Evolutionary conservation across 2,113 vertebrate genomes (phyloP).

Genomic region (Alethe diademata): DNA sequence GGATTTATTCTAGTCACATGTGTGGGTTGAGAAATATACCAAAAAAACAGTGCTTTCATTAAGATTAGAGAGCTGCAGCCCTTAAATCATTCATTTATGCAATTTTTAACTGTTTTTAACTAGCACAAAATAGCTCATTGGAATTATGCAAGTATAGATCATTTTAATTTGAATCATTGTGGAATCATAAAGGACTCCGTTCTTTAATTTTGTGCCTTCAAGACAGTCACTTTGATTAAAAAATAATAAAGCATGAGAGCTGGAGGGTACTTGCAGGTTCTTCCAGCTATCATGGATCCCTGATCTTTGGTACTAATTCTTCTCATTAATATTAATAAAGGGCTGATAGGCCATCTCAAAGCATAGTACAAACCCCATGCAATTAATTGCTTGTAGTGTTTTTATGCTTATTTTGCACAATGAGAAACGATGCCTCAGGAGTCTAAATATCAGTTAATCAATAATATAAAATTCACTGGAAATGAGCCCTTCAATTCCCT

Average conservation of each 20-base stretch:
- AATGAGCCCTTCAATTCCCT: constrained; percentile 44
- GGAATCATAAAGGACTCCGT: constrained; percentile 76
- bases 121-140: constrained; percentile 73
- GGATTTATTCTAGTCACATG: constrained; percentile 60
- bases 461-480: constrained; percentile 68
- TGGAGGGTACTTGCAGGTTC: constrained; percentile 74
- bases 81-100: constrained; percentile 76
- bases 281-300: constrained; percentile 65
- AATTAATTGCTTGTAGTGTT: constrained; percentile 79
- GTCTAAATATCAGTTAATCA: constrained; percentile 73
- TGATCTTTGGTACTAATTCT: constrained; percentile 76
- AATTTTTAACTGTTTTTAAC: constrained; percentile 81
- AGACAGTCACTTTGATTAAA: constrained; percentile 82
- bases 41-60: constrained; percentile 64
- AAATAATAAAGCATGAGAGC: constrained; percentile 81
- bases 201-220: constrained; percentile 80
- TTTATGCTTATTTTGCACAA: constrained; percentile 78
- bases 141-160: constrained; percentile 79
- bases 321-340: constrained; percentile 81
- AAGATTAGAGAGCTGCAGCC: constrained; percentile 66
- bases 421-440: constrained; percentile 64
- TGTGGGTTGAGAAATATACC: constrained; percentile 43
- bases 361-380: constrained; percentile 52
- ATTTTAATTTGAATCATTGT: constrained; percentile 81
- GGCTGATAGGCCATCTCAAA: constrained; percentile 71